A percentile compares a stretch with the other conserved stretches of the same genome.
Conservation (phyloP, 2,888 invertebrate genomes). For the Callinectes sapidus region DNA sequence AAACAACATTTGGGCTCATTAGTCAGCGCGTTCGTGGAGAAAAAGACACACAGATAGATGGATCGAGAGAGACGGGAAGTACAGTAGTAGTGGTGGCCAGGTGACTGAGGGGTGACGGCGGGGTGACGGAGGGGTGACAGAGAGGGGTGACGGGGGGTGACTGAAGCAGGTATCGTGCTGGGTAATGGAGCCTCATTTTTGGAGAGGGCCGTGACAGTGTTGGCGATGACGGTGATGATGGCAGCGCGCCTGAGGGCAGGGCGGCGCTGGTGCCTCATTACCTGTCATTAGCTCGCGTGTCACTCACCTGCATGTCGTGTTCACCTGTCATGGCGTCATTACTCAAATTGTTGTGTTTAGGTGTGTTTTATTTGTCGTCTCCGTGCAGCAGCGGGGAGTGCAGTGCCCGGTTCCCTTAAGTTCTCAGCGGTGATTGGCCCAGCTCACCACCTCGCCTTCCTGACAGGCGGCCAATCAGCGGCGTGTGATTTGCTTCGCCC, state of each 20-base stretch:
- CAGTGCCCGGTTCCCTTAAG: not conserved
- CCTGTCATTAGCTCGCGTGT: not conserved
- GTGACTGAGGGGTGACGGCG: not conserved
- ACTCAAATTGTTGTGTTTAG: conserved; percentile 31
- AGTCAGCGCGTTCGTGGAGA: not conserved
- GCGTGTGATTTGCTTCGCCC: not conserved
- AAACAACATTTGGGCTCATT: not conserved
- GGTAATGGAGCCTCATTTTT: not conserved
- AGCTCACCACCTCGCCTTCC: not conserved
- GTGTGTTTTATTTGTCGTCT: not conserved
- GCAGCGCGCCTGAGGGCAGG: not conserved
- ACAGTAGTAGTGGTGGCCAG: not conserved
- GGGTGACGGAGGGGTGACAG: not conserved
- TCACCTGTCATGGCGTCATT: not conserved
- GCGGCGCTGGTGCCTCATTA: conserved; percentile 16
- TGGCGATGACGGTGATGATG: not conserved
- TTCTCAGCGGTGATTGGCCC: not conserved
- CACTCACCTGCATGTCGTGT: conserved; percentile 6
- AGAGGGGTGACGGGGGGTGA: not conserved
- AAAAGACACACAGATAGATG: not conserved
- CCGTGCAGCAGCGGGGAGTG: not conserved
- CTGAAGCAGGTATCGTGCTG: not conserved
- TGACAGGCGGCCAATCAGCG: not conserved
- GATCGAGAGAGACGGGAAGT: not conserved
- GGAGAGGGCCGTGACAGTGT: conserved; percentile 12